Evolutionary conservation across 37 sponge, comb jelly and placozoan species (phyloP).

Genomic region (Cladorhizidae sp.): DNA sequence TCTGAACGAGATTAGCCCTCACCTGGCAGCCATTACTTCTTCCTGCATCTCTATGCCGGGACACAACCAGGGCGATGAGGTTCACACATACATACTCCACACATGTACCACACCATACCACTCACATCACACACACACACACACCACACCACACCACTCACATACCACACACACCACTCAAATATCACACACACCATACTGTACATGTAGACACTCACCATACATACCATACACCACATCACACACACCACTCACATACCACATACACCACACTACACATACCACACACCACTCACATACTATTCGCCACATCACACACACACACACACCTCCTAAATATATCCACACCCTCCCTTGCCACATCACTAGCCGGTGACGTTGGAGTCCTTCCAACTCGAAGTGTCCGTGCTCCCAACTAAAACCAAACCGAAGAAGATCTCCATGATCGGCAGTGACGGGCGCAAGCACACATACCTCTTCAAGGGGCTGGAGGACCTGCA

Average conservation of each 20-base stretch:
- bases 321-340: too few species aligned
- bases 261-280: too few species aligned
- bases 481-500: conserved; percentile 97
- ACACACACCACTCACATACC: too few species aligned
- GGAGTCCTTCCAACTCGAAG: conserved; percentile 86
- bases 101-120: too few species aligned
- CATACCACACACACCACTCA: too few species aligned
- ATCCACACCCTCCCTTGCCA: too few species aligned
- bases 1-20: conserved; percentile 87
- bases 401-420: conserved; percentile 94
- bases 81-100: neutral
- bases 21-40: conserved; percentile 82
- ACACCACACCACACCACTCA: too few species aligned
- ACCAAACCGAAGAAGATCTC: conserved; percentile 98
- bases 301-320: neutral
- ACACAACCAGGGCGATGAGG: conserved; percentile 73
- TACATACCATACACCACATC: too few species aligned
- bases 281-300: neutral
- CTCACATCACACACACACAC: too few species aligned
- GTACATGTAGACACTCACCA: too few species aligned
- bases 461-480: conserved; percentile 96
- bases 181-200: too few species aligned
- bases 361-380: conserved; percentile 61
- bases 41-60: conserved; percentile 86
- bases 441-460: conserved; percentile 95